Conservation (phyloP, 1,140 invertebrate genomes). For the Drosophila orena region DNA sequence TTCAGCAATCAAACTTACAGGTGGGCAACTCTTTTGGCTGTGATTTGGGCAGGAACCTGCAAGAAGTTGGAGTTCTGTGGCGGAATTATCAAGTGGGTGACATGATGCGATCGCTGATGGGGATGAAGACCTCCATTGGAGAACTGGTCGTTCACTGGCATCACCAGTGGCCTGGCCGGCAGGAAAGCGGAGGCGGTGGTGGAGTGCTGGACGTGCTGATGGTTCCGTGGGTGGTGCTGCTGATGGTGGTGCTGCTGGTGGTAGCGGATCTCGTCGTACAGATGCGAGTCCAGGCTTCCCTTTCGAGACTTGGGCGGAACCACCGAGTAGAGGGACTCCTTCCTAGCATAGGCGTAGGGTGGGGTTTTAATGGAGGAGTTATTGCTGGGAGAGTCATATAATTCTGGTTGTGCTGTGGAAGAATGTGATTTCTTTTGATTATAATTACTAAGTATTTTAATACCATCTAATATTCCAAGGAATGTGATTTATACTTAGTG, state of each 20-base stretch:
- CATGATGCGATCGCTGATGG: conserved; percentile 45
- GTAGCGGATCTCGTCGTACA: conserved; percentile 83
- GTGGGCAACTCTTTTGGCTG: conserved; percentile 68
- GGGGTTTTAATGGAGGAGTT: conserved; percentile 73
- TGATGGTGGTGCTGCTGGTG: conserved; percentile 64
- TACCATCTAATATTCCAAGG: too few relatives aligned
- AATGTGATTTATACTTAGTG: too few relatives aligned
- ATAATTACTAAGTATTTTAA: too few relatives aligned
- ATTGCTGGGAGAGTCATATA: conserved; percentile 81
- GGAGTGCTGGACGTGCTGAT: conserved; percentile 47
- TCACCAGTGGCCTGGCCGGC: conserved; percentile 34
- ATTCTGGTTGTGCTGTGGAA: conserved; percentile 63
- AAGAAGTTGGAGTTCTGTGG: conserved; percentile 77
- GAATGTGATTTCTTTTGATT: not conserved
- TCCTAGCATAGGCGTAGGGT: conserved; percentile 77
- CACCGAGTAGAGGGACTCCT: conserved; percentile 79
- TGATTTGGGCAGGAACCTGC: conserved; percentile 69
- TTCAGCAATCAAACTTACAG: conserved; percentile 32
- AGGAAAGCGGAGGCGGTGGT: conserved; percentile 61
- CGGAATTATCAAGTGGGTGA: conserved; percentile 75
- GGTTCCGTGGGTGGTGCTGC: conserved; percentile 39
- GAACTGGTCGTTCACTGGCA: conserved; percentile 15
- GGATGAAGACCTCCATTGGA: conserved; percentile 15
- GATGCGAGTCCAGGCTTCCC: conserved; percentile 76
- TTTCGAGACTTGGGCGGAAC: conserved; percentile 79